Base-by-base conservation (phyloP, 1,140 invertebrate species). In the Schlechtendalia chinensis region DNA sequence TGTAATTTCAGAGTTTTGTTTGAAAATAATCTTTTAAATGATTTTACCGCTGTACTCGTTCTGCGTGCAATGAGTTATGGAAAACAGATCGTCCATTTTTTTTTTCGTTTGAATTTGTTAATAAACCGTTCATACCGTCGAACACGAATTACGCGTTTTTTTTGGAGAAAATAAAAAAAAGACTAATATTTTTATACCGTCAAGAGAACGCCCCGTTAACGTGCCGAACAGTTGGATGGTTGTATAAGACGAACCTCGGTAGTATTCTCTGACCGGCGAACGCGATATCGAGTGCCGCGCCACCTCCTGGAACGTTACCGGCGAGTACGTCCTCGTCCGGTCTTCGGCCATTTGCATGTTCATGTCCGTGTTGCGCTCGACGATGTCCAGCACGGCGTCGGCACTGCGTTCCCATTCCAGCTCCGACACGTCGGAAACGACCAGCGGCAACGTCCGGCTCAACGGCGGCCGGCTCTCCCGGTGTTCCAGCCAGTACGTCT, bases 401-500 rank as follows among this genome's bases (percentile, higher is more conserved):
- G 86, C 86, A 5, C 84, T 84, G 80, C 85, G 81, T 72, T 86
- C 86, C 85, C 85, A 86, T 82, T 87, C 86, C 5, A 85, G 75
- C 17, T 81, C 74, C 2, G 72, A 32, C 39, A 77, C 12, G 27
- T 77, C 24, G 0, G 53, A 39, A 8, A 50, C 54, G 5, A 12
- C 63, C 79, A 87, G 87, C 1, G 84, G 82, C 11, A 86, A 84
- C 5, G 84, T 84, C 72, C 88, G 86, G 27, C 87, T 87, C 53
- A 89, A 83, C 1, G 87, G 87, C 29, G 88, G 86, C 61, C 92
- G 86, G 29, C 88, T 88, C 83, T 91, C 90, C 67, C 90, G 88
- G 71, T 89, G 90, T 85, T 90, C 89, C 50, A 97, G 85, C 95
- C 95, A 98, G 85, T 94, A 98, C 0, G 96, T 98, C 84, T 94